Base-by-base conservation (phyloP, 2,797 vertebrate genomes). In the Gobionotothen gibberifrons region DNA sequence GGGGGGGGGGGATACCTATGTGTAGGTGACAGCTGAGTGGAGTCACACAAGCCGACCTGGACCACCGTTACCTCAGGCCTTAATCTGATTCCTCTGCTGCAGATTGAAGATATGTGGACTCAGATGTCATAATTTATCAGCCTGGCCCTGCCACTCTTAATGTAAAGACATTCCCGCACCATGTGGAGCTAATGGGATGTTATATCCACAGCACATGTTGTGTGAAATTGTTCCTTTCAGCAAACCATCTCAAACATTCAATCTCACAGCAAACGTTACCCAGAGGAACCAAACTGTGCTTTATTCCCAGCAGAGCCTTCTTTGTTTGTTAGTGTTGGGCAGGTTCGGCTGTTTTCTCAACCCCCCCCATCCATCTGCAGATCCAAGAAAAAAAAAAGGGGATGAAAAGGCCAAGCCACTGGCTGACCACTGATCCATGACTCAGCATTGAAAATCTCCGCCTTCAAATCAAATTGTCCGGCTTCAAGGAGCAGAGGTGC, bases 81-180 rank as follows among this genome's bases (percentile, higher is more conserved):
- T 93, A 94, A 94, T 93, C 88, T 82, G 88, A 93, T 94, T 93
- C 85, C 79, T 83, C 82, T 86, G 83, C 79, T 81, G 81, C 75
- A 82, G 82, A 91, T 78, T 77, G 80, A 82, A 89, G 85, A 91
- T 90, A 82, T 87, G 85, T 79, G 75, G 81, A 90, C 64, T 93
- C 90, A 63, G 60, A 86, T 94, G 90, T 93, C 92, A 88, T 84
- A 74, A 90, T 87, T 85, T 80, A 90, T 87, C 65, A 79, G 68
- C 39, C 17, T 2, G 53, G 69, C 22, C 64, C 83, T 88, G 91
- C 85, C 88, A 92, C 86, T 93, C 87, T 90, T 85, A 76, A 90
- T 85, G 84, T 81, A 61, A 80, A 76, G 81, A 76, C 81, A 78
- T 86, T 90, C 83, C 85, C 84, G 82, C 87, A 21, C 88, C 69